These are phyloP conservation scores for Penaeus japonicus DNA, from an alignment of 1,140 invertebrate species.

Conservation along the genomic window DNA sequence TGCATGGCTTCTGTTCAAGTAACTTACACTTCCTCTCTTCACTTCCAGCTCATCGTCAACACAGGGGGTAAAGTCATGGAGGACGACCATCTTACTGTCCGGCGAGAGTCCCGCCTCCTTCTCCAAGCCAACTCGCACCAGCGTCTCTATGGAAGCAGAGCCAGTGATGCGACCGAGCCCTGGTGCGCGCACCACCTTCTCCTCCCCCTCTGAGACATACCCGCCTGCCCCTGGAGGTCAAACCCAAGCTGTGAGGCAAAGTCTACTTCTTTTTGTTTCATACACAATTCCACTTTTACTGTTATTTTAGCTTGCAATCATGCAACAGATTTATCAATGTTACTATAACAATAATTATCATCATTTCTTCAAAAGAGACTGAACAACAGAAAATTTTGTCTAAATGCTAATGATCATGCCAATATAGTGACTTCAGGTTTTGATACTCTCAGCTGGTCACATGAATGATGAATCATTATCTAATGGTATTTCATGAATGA, in stretches of 20 bases:
- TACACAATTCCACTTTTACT: not conserved
- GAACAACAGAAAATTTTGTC: no score
- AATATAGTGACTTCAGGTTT: no score
- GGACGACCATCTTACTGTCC: constrained; percentile 93
- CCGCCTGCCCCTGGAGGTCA: constrained; percentile 26
- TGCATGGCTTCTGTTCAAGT: not conserved
- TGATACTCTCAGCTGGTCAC: no score
- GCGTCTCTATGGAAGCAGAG: constrained; percentile 91
- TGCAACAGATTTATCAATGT: no score
- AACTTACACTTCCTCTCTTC: constrained; percentile 72
- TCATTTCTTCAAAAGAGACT: no score
- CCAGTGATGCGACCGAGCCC: constrained; percentile 89
- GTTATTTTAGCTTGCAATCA: not conserved
- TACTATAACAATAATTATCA: no score
- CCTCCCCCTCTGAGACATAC: constrained; percentile 73
- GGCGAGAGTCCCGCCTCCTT: constrained; percentile 78
- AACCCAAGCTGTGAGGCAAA: not conserved
- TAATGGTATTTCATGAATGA: no score
- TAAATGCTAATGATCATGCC: no score
- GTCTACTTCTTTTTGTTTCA: not conserved
- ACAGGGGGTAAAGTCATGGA: constrained; percentile 93
- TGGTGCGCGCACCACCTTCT: constrained; percentile 74
- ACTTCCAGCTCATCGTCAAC: constrained; percentile 93
- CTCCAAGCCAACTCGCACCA: constrained; percentile 92
- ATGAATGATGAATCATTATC: not conserved